Conservation (phyloP, 23 tunicate genomes). For the Trididemnum miniatum region DNA sequence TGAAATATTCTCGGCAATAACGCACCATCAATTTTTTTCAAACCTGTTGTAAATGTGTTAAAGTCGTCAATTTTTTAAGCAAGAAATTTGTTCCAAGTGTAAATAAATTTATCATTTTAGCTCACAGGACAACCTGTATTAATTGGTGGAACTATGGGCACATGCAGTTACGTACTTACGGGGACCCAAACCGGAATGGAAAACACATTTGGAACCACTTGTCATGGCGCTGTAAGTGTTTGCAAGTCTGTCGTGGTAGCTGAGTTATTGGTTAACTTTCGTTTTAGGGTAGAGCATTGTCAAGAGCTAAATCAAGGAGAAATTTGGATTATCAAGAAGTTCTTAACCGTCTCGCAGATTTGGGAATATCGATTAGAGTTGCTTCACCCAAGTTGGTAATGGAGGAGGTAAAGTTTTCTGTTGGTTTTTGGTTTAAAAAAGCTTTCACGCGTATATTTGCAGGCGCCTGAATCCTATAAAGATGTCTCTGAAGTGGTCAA, state of each 20-base stretch:
- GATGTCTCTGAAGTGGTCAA: constrained; percentile 97
- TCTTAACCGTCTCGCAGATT: constrained; percentile 79
- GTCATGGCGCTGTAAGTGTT: constrained; percentile 94
- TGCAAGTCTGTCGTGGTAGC: too few species aligned
- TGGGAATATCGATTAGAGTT: constrained; percentile 91
- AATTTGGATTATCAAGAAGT: constrained; percentile 90
- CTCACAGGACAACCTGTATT: constrained; percentile 98
- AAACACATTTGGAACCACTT: constrained; percentile 93
- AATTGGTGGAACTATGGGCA: constrained; percentile 99
- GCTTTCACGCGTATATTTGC: constrained; percentile 26
- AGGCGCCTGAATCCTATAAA: constrained; percentile 99
- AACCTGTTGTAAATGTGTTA: too few species aligned
- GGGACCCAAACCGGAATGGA: constrained; percentile 97
- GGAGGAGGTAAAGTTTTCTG: constrained; percentile 74
- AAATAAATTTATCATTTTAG: constrained; percentile 29
- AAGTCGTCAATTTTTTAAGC: too few species aligned
- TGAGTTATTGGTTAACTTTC: too few species aligned
- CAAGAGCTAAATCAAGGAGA: constrained; percentile 93
- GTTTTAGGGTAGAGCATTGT: constrained; percentile 93
- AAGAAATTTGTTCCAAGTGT: too few species aligned
- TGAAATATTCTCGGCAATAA: too few species aligned
- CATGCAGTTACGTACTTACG: constrained; percentile 95
- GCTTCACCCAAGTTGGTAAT: constrained; percentile 99
- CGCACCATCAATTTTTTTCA: too few species aligned
- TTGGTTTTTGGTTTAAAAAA: not conserved